These are phyloP conservation scores for Zaprionus obscuricornis DNA, from an alignment of 2,888 invertebrate species.

Conservation along the genomic window DNA sequence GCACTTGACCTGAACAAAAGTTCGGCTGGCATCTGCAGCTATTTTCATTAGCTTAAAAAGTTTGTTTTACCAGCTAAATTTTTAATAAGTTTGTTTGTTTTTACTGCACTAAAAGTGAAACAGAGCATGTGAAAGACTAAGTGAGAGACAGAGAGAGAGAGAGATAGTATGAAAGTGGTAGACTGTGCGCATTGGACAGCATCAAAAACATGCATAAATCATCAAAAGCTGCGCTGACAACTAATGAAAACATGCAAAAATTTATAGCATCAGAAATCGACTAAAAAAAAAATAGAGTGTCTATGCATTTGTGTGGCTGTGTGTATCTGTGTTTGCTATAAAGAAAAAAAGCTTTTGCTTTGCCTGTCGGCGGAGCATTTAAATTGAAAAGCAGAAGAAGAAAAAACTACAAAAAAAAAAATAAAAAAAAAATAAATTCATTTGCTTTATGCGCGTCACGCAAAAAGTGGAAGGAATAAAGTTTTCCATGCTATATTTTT, in stretches of 20 bases:
- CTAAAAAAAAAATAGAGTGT: constrained; percentile 24
- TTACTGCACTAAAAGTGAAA: constrained; percentile 11
- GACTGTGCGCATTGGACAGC: constrained; percentile 33
- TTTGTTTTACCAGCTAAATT: constrained; percentile 58
- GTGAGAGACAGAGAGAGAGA: neutral
- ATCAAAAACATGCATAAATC: constrained; percentile 76
- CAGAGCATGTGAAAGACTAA: too few relatives aligned
- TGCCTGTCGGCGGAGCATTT: constrained; percentile 47
- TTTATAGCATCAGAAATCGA: constrained; percentile 61
- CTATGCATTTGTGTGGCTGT: constrained; percentile 5
- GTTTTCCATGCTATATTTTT: too few relatives aligned
- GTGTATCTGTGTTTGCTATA: constrained; percentile 20
- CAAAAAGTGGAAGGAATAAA: constrained; percentile 49
- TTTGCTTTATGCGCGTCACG: constrained; percentile 63
- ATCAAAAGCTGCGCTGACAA: constrained; percentile 74
- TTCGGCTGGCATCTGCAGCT: constrained; percentile 33
- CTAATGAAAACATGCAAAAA: constrained; percentile 78
- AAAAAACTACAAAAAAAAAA: constrained; percentile 18
- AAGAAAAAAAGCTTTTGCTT: constrained; percentile 22
- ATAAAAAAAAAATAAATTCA: constrained; percentile 63
- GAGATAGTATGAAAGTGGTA: too few relatives aligned
- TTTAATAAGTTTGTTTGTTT: constrained; percentile 64
- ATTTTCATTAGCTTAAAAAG: constrained; percentile 68
- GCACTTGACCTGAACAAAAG: neutral
- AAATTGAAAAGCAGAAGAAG: constrained; percentile 61